Conservation (phyloP, 2,888 invertebrate genomes). For the Julus scandinavius region DNA sequence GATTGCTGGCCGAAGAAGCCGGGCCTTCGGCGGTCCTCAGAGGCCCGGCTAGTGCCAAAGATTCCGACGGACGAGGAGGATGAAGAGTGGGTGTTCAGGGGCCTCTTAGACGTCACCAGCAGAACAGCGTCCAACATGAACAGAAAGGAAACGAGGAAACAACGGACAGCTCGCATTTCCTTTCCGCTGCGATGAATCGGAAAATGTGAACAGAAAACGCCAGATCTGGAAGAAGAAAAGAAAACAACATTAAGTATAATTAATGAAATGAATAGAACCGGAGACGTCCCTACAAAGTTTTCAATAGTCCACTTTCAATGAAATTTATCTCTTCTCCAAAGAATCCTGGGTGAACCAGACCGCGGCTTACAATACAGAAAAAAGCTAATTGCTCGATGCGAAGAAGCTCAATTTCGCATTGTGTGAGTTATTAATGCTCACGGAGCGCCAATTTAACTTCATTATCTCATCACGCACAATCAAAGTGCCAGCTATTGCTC, state of each 20-base stretch:
- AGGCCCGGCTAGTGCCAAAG: conserved; percentile 10
- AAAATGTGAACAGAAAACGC: not conserved
- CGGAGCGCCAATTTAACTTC: not conserved
- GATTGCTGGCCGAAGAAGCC: not conserved
- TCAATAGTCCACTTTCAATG: conserved; percentile 4
- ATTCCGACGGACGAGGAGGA: not conserved
- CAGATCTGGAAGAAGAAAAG: not conserved
- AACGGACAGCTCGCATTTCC: not conserved
- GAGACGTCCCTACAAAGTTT: not conserved
- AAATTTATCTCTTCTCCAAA: not conserved
- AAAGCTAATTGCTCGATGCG: not conserved
- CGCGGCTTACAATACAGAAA: not conserved
- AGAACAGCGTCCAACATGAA: not conserved
- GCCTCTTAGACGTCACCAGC: conserved; percentile 6
- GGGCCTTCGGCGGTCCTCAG: not conserved
- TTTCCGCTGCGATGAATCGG: not conserved
- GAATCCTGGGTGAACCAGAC: not conserved
- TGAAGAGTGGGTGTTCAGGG: not conserved
- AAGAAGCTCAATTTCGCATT: conserved; percentile 20
- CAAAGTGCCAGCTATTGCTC: not conserved
- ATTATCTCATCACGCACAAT: conserved; percentile 9
- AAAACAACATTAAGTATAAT: conserved; percentile 4
- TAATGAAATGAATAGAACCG: not conserved
- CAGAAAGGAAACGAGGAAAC: not conserved
- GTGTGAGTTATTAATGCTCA: conserved; percentile 19